Base-by-base conservation (phyloP, 1,140 invertebrate species). In the Lethrus apterus region DNA sequence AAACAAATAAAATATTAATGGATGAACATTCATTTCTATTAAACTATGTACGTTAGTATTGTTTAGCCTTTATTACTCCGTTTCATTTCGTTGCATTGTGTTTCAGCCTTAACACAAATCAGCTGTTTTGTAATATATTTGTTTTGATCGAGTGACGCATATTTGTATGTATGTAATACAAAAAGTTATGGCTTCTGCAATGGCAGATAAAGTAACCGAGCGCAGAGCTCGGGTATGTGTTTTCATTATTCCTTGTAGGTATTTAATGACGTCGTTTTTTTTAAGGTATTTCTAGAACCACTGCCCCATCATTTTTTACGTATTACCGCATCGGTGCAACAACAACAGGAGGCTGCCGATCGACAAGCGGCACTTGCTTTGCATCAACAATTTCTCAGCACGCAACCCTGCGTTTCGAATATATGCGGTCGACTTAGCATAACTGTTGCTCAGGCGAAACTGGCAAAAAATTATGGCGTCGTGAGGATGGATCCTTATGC, bases 401-500 rank as follows among this genome's bases (percentile, higher is more conserved):
- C 67, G 36, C 44, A 42, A 42, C 36, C 44, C 33, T 43, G 55
- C 31, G 7, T 55, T 54, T 21, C 76, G n/a, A 78, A 81, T 56
- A 65, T 80, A 38, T 73, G 79, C 40, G 88, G 88, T 1, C 74
- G 83, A 53, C 71, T 94, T 14, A 88, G 79, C 52, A 80, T 94
- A 46, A 90, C 86, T 11, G 77, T 92, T 52, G 80, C 78, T 36
- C 86, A 92, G 69, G 87, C 93, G 5, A 93, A 91, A 70, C 71
- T 98, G 41, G 83, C 84, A 1, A 96, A 97, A 71, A 98, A 97
- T 69, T 98, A 98, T 80, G 93, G 94, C 23, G 74, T 98, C 52
- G 89, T 90, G 2, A 76, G 89, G 50, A 98, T 97, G 93, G 93
- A 97, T 71, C 93, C 93, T 0, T 97, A 97, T 68, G 89, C 89